These are phyloP conservation scores for Mycetomoellerius zeteki DNA, from an alignment of 1,140 invertebrate genomes.

Conservation along the genomic window DNA sequence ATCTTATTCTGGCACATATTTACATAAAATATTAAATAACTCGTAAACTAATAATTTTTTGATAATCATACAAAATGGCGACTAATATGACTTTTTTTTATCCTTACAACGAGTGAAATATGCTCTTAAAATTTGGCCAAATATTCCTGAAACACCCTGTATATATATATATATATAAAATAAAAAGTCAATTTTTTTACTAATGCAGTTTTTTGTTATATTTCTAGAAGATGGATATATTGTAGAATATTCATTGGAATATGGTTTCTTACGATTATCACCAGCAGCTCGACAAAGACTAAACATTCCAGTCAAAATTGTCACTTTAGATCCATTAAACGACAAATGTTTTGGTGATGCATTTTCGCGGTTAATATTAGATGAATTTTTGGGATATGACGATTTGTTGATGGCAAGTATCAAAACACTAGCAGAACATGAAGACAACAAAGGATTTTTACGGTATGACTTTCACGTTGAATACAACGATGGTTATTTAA, in stretches of 20 bases:
- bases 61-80: too few species aligned
- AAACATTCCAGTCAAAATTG: conserved; percentile 97
- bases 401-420: conserved; percentile 98
- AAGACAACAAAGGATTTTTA: conserved; percentile 98
- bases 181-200: too few species aligned
- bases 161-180: too few species aligned
- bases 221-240: conserved; percentile 98
- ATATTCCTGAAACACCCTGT: too few species aligned
- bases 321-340: conserved; percentile 95
- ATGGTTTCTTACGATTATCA: conserved; percentile 97
- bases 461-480: conserved; percentile 84
- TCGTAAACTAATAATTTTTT: too few species aligned
- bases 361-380: conserved; percentile 95
- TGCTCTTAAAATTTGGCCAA: too few species aligned
- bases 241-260: conserved; percentile 98
- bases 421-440: conserved; percentile 97
- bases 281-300: conserved; percentile 93
- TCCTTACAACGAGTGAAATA: too few species aligned
- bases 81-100: too few species aligned
- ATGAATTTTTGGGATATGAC: conserved; percentile 98
- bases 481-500: conserved; percentile 2
- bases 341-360: conserved; percentile 97
- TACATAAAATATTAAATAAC: too few species aligned
- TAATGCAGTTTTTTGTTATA: conserved; percentile 82
- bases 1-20: too few species aligned